Evolutionary conservation across 2,888 invertebrate genomes (phyloP), one percentile per base, ranked within the genome.

Genomic region (Agrypnus murinus): DNA sequence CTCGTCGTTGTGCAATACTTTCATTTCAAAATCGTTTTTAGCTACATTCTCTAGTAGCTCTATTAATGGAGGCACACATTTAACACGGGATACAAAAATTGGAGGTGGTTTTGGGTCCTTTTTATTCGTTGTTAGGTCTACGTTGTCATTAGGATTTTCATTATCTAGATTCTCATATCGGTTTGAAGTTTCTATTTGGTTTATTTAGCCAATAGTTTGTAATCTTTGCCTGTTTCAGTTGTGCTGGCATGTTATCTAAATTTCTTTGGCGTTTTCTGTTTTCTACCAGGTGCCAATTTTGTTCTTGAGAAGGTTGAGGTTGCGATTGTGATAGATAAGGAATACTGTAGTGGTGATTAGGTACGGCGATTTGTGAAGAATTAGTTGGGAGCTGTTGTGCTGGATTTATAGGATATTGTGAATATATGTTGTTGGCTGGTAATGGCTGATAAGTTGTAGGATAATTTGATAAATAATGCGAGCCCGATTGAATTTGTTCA

Each of bases 151-250:
- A 8, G 40, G 17, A 19, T 12, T 40, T 57, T 57, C 57, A 10
- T 59, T 60, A 31, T 60, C 12, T 31, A 60, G 17, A 46, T 32
- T 46, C 9, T 31, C 12, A 31, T 45, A 60, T 12, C 60, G 36
- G 17, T 60, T 60, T 36, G 45, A 5, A 12, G 19, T 12, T 6
- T 14, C 7, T 8, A 46, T 46, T n/a, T 25, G 60, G 60, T 12
- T 43, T 43, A 38, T 60, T 46, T n/a, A 60, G n/a, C n/a, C n/a
- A n/a, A n/a, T n/a, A n/a, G n/a, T n/a, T n/a, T n/a, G n/a, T n/a
- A n/a, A n/a, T n/a, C 14, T 60, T 60, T 31, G 60, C 32, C 17
- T 60, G 31, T 45, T 60, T 60, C 12, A 38, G 57, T 58, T 58
- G 40, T 2, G 38, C 12, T 58, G 36, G 36, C 5, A 9, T 36